Base-by-base conservation (phyloP, 2,888 invertebrate species). In the Tholera decimalis region DNA sequence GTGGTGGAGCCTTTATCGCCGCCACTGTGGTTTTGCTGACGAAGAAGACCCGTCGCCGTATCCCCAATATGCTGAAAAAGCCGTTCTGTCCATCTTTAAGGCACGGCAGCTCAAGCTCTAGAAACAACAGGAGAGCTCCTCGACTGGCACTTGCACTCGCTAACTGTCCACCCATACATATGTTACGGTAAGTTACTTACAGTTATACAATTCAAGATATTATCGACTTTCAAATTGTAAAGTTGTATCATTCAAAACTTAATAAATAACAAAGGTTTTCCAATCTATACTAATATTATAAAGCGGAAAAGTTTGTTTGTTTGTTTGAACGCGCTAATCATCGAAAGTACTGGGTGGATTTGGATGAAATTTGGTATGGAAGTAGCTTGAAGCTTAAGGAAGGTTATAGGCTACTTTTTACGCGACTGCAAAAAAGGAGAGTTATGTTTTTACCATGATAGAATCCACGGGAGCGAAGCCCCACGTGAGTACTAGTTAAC, bases 11-110 rank as follows among this genome's bases (percentile, higher is more conserved):
- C 91, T 76, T 97, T 95, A 81, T 97, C 88, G 93, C 96, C 39
- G 95, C 96, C 1, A 96, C 97, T 63, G 96, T 97, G 11, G 96
- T 97, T 0, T 91, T 98, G 2, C 96, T 97, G 20, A 97, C 97
- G 0, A 94, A 93, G 66, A 88, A 91, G 24, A 89, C 92, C 1
- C 85, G 95, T 26, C 85, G 93, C 5, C 85, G 94, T 26, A 93
- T 95, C 3, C 93, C 94, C 0, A 92, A 93, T 22, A 74, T 95
- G 83, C 77, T 95, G 6, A 96, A 90, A 93, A 96, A 92, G 82
- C 94, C 92, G 1, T 94, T 94, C 83, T 95, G 93, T 74, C 93
- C 93, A n/a, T 91, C 90, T 0, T 77, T 92, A 83, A 92, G 87
- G 77, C 91, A 82, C 65, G 90, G 73, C 72, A 93, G 77, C 81